Evolutionary conservation across 2,113 vertebrate species (phyloP).

Genomic region (Dicentrarchus labrax): DNA sequence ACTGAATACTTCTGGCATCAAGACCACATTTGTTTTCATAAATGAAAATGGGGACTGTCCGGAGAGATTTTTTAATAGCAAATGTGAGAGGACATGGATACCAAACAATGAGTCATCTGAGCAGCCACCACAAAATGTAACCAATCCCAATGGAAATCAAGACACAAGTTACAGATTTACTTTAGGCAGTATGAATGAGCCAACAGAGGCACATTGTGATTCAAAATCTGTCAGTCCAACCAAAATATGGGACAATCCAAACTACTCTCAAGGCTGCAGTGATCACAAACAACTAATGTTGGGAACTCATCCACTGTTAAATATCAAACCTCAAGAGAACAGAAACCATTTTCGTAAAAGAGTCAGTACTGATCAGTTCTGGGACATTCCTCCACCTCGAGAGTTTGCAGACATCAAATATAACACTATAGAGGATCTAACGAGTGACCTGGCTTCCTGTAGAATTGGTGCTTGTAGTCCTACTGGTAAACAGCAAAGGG

Average conservation of each 20-base stretch:
- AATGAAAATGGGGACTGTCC: constrained; percentile 52
- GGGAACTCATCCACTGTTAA: constrained; percentile 57
- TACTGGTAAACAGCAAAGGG: not conserved
- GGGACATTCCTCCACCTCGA: constrained; percentile 77
- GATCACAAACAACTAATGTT: constrained; percentile 58
- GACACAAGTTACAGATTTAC: constrained; percentile 74
- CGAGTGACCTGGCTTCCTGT: constrained; percentile 67
- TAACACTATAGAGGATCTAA: constrained; percentile 66
- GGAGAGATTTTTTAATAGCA: constrained; percentile 42
- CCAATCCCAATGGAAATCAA: constrained; percentile 12
- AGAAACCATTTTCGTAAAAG: constrained; percentile 37
- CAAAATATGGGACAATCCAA: constrained; percentile 66
- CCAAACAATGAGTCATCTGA: constrained; percentile 55
- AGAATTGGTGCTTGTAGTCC: constrained; percentile 49
- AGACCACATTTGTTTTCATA: constrained; percentile 62
- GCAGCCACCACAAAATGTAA: constrained; percentile 7
- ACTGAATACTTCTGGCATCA: constrained; percentile 53
- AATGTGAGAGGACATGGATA: constrained; percentile 28
- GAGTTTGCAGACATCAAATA: constrained; percentile 79
- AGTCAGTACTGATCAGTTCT: constrained; percentile 49
- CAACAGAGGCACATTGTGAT: constrained; percentile 55
- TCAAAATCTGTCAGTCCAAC: constrained; percentile 71
- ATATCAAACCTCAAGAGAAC: constrained; percentile 61
- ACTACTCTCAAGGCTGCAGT: constrained; percentile 53
- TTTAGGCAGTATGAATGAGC: constrained; percentile 59